Conservation (phyloP, 2,797 vertebrate genomes). For the Micromesistius poutassou region DNA sequence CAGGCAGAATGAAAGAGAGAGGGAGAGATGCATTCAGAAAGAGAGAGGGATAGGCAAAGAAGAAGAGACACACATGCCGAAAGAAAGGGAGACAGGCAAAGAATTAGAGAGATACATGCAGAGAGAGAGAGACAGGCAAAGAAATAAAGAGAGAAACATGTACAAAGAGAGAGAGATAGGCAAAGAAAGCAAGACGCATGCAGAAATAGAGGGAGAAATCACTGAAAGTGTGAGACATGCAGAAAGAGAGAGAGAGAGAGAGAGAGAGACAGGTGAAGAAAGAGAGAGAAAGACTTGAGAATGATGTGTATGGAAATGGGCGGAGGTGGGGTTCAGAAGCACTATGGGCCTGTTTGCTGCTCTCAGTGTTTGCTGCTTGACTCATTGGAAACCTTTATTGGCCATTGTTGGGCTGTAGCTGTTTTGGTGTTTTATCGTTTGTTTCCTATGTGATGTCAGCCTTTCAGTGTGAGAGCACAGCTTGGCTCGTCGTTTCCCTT, state of each 20-base stretch:
- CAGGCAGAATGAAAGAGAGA: not conserved
- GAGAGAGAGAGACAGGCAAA: not conserved
- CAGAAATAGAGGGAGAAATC: too few relatives aligned
- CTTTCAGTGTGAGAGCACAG: slow-evolving; percentile 50
- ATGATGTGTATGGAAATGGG: slow-evolving; percentile 53
- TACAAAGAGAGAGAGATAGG: not conserved
- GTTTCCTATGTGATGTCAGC: slow-evolving; percentile 57
- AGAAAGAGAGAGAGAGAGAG: too few relatives aligned
- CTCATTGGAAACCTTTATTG: slow-evolving; percentile 55
- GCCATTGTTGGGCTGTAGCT: slow-evolving; percentile 57
- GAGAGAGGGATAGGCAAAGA: not conserved
- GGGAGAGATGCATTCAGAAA: not conserved
- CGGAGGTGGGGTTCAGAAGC: slow-evolving; percentile 17
- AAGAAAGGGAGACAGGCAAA: not conserved
- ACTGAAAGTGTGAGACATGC: too few relatives aligned
- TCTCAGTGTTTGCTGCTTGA: slow-evolving; percentile 18
- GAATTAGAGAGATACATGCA: not conserved
- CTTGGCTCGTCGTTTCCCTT: slow-evolving; percentile 39
- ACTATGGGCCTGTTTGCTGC: slow-evolving; percentile 51
- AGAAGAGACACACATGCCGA: not conserved
- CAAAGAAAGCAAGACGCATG: too few relatives aligned
- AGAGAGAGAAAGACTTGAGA: not conserved
- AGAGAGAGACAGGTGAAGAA: not conserved
- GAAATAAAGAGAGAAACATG: too few relatives aligned
- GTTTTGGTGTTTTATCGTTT: slow-evolving; percentile 61